Percentiles rank a stretch among this genome's conserved stretches.
These are phyloP conservation scores for Nomada hirtipes DNA, from an alignment of 2,888 invertebrate genomes.

Conservation along the genomic window DNA sequence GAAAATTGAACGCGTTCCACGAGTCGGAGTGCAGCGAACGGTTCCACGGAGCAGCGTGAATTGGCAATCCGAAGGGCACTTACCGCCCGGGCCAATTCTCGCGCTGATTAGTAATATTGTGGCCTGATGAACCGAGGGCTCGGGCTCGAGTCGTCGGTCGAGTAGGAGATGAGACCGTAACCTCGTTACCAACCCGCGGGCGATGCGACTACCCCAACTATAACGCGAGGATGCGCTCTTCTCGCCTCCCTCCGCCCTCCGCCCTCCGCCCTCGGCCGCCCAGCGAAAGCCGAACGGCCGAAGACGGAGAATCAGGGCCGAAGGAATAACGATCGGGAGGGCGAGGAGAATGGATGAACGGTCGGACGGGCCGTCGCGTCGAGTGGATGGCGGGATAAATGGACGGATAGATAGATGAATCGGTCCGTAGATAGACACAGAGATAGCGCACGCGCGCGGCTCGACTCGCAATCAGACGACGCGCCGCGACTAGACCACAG, in stretches of 20 bases:
- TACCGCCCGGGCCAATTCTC: slow-evolving; percentile 79
- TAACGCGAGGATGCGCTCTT: slow-evolving; percentile 55
- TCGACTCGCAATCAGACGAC: neutral
- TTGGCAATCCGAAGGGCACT: slow-evolving; percentile 81
- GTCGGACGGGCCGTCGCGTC: neutral
- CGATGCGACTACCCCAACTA: slow-evolving; percentile 77
- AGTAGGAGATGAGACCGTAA: slow-evolving; percentile 83
- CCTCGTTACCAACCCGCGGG: slow-evolving; percentile 80
- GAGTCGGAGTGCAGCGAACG: slow-evolving; percentile 7
- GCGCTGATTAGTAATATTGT: slow-evolving; percentile 83
- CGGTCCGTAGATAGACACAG: slow-evolving; percentile 8
- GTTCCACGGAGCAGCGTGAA: slow-evolving; percentile 75
- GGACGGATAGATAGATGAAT: slow-evolving; percentile 34
- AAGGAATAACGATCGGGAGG: neutral
- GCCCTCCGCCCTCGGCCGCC: neutral
- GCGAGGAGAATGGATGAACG: slow-evolving; percentile 19
- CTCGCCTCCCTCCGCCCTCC: neutral
- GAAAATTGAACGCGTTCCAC: neutral
- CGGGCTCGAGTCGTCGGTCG: slow-evolving; percentile 74
- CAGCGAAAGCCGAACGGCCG: slow-evolving; percentile 15
- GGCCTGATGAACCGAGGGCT: slow-evolving; percentile 82
- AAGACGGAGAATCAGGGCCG: slow-evolving; percentile 7
- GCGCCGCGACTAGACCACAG: neutral
- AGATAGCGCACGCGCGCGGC: slow-evolving; percentile 2
- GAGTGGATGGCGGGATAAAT: slow-evolving; percentile 25